These are phyloP conservation scores for Gobiocypris rarus DNA, from an alignment of 2,113 vertebrate species.

Conservation along the genomic window DNA sequence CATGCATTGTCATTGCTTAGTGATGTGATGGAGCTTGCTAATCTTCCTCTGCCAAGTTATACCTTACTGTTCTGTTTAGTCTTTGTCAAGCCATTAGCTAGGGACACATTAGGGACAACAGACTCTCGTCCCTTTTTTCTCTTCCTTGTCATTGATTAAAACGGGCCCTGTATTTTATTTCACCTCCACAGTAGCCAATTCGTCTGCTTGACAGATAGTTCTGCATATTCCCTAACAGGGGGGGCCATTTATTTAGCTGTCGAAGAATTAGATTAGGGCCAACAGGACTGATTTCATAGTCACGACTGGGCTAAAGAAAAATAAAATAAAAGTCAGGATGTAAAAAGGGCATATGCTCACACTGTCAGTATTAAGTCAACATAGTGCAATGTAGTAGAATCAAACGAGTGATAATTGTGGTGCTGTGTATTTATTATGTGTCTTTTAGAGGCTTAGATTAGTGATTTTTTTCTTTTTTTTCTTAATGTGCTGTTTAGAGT, in stretches of 20 bases:
- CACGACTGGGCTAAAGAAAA: not conserved
- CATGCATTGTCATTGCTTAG: not conserved
- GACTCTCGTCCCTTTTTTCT: conserved; percentile 3
- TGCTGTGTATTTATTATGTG: not conserved
- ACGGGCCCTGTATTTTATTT: conserved; percentile 64
- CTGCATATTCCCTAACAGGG: conserved; percentile 69
- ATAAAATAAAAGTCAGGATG: not conserved
- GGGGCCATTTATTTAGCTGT: conserved; percentile 70
- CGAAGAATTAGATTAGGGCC: conserved; percentile 67
- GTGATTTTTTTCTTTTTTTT: not conserved
- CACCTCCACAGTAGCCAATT: conserved; percentile 64
- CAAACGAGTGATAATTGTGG: not conserved
- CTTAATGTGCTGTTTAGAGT: not conserved
- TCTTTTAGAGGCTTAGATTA: not conserved
- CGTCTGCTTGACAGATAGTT: conserved; percentile 67
- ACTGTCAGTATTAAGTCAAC: not conserved
- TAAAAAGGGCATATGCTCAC: not conserved
- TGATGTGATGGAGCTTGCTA: conserved; percentile 38
- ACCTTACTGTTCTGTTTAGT: conserved; percentile 35
- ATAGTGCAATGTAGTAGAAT: not conserved
- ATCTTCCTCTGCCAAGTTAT: conserved; percentile 20
- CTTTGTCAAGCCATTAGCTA: conserved; percentile 44
- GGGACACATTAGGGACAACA: conserved; percentile 41
- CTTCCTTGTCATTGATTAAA: conserved; percentile 68
- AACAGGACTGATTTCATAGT: conserved; percentile 56